Evolutionary conservation across 1,140 invertebrate species (phyloP).

Genomic region (Drosophila burlai): DNA sequence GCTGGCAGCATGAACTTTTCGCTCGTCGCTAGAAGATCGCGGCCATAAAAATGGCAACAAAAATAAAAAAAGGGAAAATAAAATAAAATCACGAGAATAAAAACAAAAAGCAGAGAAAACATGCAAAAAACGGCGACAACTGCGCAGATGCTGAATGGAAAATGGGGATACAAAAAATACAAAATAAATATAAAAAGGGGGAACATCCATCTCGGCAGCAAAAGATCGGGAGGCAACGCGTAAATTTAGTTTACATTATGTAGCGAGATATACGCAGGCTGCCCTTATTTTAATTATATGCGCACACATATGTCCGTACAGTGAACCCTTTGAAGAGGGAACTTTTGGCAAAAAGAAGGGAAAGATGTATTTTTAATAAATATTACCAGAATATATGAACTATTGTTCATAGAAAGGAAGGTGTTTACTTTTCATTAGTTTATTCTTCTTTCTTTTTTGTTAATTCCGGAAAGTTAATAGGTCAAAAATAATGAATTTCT

Average conservation of each 20-base stretch:
- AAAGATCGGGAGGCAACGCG: constrained; percentile 46
- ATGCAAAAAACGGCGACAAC: constrained; percentile 75
- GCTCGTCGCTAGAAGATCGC: constrained; percentile 71
- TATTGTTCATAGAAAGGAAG: too few relatives aligned
- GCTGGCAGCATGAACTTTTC: constrained; percentile 64
- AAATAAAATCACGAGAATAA: constrained; percentile 42
- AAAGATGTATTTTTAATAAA: not conserved
- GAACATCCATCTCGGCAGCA: constrained; percentile 13
- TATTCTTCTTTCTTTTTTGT: not conserved
- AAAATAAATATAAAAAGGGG: constrained; percentile 25
- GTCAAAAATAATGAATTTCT: too few relatives aligned
- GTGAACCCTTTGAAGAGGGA: too few relatives aligned
- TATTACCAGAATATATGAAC: not conserved
- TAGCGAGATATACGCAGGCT: constrained; percentile 41
- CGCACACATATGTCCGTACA: constrained; percentile 24
- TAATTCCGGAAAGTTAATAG: too few relatives aligned
- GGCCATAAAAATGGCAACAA: constrained; percentile 66
- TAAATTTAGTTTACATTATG: constrained; percentile 78
- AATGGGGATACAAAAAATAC: constrained; percentile 28
- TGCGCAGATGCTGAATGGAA: constrained; percentile 72
- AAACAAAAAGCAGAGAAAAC: constrained; percentile 53
- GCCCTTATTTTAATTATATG: constrained; percentile 53
- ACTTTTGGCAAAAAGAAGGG: not conserved
- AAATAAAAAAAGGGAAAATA: constrained; percentile 44
- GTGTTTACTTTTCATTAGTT: too few relatives aligned